These are phyloP conservation scores for Corydoras maculifer DNA, from an alignment of 2,113 vertebrate species.

Conservation along the genomic window DNA sequence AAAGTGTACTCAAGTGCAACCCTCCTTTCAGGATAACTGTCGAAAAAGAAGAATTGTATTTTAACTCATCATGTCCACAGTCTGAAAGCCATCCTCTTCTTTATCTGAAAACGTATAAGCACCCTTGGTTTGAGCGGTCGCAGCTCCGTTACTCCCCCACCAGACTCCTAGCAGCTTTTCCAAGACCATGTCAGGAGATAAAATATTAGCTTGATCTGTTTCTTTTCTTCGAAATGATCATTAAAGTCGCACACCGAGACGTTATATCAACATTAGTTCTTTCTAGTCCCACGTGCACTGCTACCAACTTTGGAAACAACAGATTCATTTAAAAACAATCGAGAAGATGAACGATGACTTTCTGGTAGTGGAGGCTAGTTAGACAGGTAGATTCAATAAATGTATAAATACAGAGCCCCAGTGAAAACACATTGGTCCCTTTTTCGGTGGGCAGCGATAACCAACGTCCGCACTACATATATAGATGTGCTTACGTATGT, in stretches of 20 bases:
- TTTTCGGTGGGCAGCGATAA: conserved; percentile 54
- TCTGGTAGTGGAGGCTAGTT: conserved; percentile 41
- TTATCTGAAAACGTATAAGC: background rate
- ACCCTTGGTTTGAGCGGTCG: background rate
- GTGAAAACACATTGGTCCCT: conserved; percentile 53
- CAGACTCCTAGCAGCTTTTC: conserved; percentile 11
- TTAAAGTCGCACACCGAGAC: background rate
- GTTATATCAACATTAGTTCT: background rate
- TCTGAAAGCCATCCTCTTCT: background rate
- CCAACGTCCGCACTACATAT: conserved; percentile 3
- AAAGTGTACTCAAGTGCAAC: conserved; percentile 25
- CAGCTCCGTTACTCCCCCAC: background rate
- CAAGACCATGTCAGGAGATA: conserved; percentile 1
- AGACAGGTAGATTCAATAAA: conserved; percentile 37
- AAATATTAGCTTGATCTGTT: too few relatives aligned
- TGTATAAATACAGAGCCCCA: conserved; percentile 43
- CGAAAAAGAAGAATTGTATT: conserved; percentile 50
- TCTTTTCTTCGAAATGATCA: background rate
- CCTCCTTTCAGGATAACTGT: conserved; percentile 30
- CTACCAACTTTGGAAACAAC: conserved; percentile 40
- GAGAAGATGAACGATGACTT: conserved; percentile 44
- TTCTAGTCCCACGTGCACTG: conserved; percentile 50
- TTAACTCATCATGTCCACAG: conserved; percentile 27
- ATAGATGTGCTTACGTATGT: conserved; percentile 27
- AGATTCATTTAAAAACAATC: conserved; percentile 41